Conservation (phyloP, 2,113 vertebrate genomes). For the Empidonax alnorum region DNA sequence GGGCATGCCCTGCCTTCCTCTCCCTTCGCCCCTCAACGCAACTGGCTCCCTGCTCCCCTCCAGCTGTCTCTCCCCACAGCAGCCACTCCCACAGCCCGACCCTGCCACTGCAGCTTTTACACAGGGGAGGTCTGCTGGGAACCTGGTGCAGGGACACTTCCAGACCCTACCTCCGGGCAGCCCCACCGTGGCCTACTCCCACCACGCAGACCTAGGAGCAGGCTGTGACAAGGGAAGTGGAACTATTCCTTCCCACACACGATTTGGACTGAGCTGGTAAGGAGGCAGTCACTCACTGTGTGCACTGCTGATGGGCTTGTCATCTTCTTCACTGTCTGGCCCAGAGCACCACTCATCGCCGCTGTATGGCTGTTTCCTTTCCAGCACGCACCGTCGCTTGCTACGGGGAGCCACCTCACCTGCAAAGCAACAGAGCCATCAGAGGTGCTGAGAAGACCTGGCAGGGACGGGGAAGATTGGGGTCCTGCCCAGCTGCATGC, state of each 20-base stretch:
- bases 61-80: not conserved
- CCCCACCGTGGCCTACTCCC: not conserved
- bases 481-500: not conserved
- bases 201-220: not conserved
- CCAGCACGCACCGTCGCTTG: slow-evolving; percentile 94
- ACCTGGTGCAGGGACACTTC: rapidly evolving
- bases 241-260: not conserved
- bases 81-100: not conserved
- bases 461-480: not conserved
- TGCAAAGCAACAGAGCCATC: slow-evolving; percentile 13
- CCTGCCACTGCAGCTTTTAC: not conserved
- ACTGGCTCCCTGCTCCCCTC: not conserved
- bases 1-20: not conserved
- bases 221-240: not conserved
- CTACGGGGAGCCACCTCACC: slow-evolving; percentile 90
- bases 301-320: slow-evolving; percentile 83
- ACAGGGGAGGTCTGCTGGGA: not conserved
- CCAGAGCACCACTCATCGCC: slow-evolving; percentile 99
- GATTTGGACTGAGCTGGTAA: not conserved
- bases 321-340: slow-evolving; percentile 93
- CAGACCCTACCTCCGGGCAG: not conserved
- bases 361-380: slow-evolving; percentile 96
- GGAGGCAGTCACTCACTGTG: slow-evolving; percentile 84
- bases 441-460: not conserved
- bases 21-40: not conserved